A percentile compares a stretch with the other conserved stretches of the same genome.
Conservation (phyloP, 2,113 vertebrate genomes). For the Actenoides hombroni region DNA sequence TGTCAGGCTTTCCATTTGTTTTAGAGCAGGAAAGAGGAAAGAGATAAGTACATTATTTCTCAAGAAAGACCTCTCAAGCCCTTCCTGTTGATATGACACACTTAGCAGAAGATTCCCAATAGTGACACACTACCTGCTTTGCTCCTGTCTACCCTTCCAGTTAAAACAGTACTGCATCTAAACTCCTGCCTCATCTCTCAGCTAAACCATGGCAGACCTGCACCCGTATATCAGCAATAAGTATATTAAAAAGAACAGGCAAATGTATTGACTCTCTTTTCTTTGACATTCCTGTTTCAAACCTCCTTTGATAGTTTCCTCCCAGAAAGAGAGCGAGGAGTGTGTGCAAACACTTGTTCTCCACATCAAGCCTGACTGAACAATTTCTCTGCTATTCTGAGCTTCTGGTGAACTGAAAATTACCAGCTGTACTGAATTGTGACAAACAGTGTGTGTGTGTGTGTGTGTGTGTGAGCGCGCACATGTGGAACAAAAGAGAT, state of each 20-base stretch:
- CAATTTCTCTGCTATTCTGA: constrained; percentile 64
- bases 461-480: neutral
- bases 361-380: constrained; percentile 51
- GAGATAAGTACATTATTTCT: neutral
- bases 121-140: neutral
- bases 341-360: constrained; percentile 59
- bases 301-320: neutral
- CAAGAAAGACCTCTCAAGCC: neutral
- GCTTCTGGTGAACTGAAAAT: constrained; percentile 60
- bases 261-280: neutral
- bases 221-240: neutral
- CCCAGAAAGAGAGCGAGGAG: neutral
- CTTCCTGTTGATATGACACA: neutral
- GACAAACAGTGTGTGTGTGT: neutral
- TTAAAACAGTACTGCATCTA: neutral
- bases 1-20: neutral
- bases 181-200: neutral
- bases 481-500: neutral
- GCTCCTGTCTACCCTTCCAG: neutral
- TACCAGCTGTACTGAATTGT: constrained; percentile 57
- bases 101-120: neutral
- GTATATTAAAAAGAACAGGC: neutral
- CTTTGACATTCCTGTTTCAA: neutral
- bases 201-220: neutral
- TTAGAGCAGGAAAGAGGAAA: neutral